A percentile compares a stretch with the other conserved stretches of the same genome.
Evolutionary conservation across 2,113 vertebrate genomes (phyloP).

Genomic region (Aleadryas rufinucha): DNA sequence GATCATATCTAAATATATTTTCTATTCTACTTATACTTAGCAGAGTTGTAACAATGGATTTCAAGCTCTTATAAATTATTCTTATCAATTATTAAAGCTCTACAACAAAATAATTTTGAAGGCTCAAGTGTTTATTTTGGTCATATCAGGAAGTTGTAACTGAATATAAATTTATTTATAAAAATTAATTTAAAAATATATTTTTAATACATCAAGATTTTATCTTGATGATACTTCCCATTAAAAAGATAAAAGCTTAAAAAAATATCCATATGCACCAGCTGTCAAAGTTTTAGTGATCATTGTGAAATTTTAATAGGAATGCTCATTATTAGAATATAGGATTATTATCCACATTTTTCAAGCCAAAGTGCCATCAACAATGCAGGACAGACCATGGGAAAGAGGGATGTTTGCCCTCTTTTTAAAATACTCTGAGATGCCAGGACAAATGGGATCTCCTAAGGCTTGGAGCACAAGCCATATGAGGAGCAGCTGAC

Average conservation of each 20-base stretch:
- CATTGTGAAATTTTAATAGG: neutral
- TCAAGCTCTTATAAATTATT: neutral
- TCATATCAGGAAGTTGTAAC: neutral
- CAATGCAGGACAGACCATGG: neutral
- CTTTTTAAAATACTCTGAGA: neutral
- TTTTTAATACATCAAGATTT: neutral
- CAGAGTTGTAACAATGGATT: neutral
- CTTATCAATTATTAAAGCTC: neutral
- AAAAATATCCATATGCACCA: neutral
- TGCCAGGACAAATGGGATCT: neutral
- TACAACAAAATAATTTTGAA: neutral
- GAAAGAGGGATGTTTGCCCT: neutral
- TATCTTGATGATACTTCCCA: neutral
- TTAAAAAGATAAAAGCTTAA: neutral
- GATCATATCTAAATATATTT: neutral
- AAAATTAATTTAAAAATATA: neutral
- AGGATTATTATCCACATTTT: neutral
- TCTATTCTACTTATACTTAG: constrained; percentile 7
- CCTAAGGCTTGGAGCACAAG: neutral
- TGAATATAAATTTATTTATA: neutral
- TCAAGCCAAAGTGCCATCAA: neutral
- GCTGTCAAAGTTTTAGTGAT: neutral
- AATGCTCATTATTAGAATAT: neutral
- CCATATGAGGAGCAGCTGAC: neutral
- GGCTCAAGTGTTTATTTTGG: neutral